These are phyloP conservation scores for Drosophila histrio DNA, from an alignment of 2,888 invertebrate genomes.

Conservation along the genomic window DNA sequence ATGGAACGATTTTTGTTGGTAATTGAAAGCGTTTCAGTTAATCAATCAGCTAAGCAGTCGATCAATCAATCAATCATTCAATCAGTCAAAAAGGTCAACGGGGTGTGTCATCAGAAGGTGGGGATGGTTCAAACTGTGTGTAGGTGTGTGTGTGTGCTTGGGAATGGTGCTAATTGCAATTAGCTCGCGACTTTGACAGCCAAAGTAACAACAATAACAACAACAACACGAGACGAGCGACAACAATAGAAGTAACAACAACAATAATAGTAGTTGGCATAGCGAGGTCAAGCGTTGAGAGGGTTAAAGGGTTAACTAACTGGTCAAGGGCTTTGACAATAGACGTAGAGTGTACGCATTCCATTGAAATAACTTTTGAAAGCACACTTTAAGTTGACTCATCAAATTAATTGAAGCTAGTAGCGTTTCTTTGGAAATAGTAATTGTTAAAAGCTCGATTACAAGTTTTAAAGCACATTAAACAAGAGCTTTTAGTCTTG, in stretches of 20 bases:
- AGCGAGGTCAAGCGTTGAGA: constrained; percentile 31
- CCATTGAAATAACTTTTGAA: not conserved
- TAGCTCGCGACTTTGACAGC: constrained; percentile 53
- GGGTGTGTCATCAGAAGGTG: not conserved
- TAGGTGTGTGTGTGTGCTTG: constrained; percentile 16
- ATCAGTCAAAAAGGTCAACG: constrained; percentile 25
- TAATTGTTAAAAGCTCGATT: not conserved
- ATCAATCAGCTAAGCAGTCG: constrained; percentile 49
- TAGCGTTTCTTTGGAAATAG: no score
- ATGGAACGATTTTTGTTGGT: constrained; percentile 33
- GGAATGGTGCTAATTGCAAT: constrained; percentile 55
- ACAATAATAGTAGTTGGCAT: not conserved
- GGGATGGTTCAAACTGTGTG: not conserved
- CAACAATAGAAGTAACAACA: constrained; percentile 9
- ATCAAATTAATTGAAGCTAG: no score
- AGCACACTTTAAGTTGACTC: not conserved
- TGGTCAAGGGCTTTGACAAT: not conserved
- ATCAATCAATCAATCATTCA: constrained; percentile 61
- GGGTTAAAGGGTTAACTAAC: constrained; percentile 20
- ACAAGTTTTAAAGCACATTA: not conserved
- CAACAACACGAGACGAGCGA: not conserved
- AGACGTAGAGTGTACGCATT: not conserved
- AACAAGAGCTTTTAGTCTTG: no score
- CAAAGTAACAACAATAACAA: constrained; percentile 12
- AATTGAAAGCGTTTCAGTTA: constrained; percentile 53